A percentile compares a stretch with the other conserved stretches of the same genome.
These are phyloP conservation scores for Drosophila mauritiana DNA, from an alignment of 1,140 invertebrate genomes.

Conservation along the genomic window DNA sequence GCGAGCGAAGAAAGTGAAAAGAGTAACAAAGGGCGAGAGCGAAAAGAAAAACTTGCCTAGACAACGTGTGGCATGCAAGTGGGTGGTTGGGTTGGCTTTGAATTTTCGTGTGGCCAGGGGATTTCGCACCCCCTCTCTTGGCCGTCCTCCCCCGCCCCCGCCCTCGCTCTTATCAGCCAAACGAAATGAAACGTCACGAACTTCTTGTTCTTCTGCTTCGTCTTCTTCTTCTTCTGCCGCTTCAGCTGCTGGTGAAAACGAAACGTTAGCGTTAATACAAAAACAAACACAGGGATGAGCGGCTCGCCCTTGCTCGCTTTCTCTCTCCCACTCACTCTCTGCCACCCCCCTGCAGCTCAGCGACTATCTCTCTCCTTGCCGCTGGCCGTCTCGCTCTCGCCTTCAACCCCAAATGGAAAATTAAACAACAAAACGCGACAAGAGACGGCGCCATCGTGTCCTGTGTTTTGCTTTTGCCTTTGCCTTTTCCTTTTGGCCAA, in stretches of 20 bases:
- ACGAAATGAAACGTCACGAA: conserved; percentile 64
- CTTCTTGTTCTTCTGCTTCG: conserved; percentile 12
- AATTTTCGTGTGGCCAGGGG: background rate
- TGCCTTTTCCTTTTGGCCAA: conserved; percentile 29
- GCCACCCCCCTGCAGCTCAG: background rate
- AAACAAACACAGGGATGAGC: conserved; percentile 64
- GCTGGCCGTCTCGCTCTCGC: conserved; percentile 17
- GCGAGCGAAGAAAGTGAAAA: conserved; percentile 43
- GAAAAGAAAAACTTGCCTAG: conserved; percentile 27
- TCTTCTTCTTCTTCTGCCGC: too few species aligned
- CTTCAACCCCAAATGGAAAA: conserved; percentile 74
- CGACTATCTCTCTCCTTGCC: background rate
- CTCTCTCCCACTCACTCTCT: conserved; percentile 1
- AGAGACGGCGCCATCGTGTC: conserved; percentile 61
- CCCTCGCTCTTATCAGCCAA: conserved; percentile 32
- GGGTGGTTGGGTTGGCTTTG: conserved; percentile 11
- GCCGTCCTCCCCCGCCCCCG: background rate
- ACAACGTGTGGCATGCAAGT: conserved; percentile 48
- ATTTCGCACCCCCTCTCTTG: background rate
- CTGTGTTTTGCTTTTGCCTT: conserved; percentile 29
- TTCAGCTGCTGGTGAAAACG: conserved; percentile 9
- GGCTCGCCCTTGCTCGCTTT: conserved; percentile 2
- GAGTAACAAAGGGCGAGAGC: conserved; percentile 25
- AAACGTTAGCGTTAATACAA: conserved; percentile 63
- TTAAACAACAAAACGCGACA: conserved; percentile 69